These are phyloP conservation scores for Zygothrica quintamaculata DNA, from an alignment of 2,888 invertebrate species.

Conservation along the genomic window DNA sequence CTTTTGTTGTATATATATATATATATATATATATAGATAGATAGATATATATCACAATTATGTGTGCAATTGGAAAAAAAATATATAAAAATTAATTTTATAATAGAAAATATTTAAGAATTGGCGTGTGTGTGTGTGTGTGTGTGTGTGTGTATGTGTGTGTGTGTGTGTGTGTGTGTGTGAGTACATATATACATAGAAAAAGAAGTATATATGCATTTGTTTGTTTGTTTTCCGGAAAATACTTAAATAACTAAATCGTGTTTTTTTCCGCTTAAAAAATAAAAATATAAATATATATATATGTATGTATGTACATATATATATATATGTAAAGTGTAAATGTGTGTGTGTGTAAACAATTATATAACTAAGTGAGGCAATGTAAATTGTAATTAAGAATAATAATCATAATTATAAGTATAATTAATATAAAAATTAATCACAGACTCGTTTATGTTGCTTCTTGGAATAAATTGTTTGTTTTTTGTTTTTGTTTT, in stretches of 20 bases:
- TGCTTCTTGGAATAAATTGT: slow-evolving; percentile 39
- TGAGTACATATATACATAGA: slow-evolving; percentile 32
- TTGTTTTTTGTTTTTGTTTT: too few relatives aligned
- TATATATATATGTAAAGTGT: slow-evolving; percentile 15
- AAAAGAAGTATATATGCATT: slow-evolving; percentile 38
- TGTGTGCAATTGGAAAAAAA: slow-evolving; percentile 37
- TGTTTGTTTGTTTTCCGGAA: slow-evolving; percentile 14
- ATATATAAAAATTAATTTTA: slow-evolving; percentile 33
- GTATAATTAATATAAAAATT: slow-evolving; percentile 57
- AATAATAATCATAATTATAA: slow-evolving; percentile 22
- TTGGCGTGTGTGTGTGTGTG: slow-evolving; percentile 9
- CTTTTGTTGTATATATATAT: slow-evolving; percentile 1
- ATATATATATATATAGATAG: slow-evolving; percentile 1
- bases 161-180: slow-evolving; percentile 7
- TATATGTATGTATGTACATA: slow-evolving; percentile 16
- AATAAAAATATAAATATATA: slow-evolving; percentile 40
- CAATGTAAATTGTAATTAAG: slow-evolving; percentile 28
- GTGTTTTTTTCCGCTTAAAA: slow-evolving; percentile 34
- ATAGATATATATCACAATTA: slow-evolving; percentile 46
- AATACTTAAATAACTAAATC: slow-evolving; percentile 39
- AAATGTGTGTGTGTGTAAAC: slow-evolving; percentile 30
- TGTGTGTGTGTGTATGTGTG: slow-evolving; percentile 12
- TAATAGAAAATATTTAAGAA: slow-evolving; percentile 11
- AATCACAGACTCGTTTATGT: slow-evolving; percentile 72
- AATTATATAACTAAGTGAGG: slow-evolving; percentile 41